Percentiles rank a stretch among this genome's conserved stretches.
phyloP scores from a whole-genome alignment of 2,113 vertebrate genomes.

The Cheilinus undulatus region DNA sequence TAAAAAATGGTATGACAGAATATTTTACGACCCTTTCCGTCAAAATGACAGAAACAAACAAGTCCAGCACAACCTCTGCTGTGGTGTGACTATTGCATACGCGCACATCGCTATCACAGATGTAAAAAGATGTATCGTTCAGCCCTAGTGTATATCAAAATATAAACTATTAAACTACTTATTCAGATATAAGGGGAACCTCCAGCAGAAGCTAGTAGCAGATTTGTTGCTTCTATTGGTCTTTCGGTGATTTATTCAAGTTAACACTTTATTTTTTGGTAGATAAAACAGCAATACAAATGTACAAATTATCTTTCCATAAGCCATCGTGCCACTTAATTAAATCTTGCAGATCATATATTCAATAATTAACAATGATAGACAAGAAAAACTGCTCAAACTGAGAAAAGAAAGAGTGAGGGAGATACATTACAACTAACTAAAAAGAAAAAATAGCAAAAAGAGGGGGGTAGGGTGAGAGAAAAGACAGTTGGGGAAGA shows the following conservation, averaged over 20 bases:
- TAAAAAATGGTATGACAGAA: too few relatives aligned
- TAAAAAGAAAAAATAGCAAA: background rate
- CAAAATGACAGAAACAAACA: too few relatives aligned
- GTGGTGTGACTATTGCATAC: too few relatives aligned
- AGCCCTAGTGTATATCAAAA: too few relatives aligned
- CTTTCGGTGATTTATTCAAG: too few relatives aligned
- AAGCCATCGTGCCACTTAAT: too few relatives aligned
- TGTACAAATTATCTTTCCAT: too few relatives aligned
- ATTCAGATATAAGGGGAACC: background rate
- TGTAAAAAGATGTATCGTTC: too few relatives aligned
- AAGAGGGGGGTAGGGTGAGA: background rate
- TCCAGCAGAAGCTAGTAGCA: background rate
- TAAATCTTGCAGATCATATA: background rate
- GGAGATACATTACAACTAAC: background rate
- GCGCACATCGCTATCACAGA: too few relatives aligned
- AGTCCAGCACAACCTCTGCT: too few relatives aligned
- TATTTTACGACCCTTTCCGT: too few relatives aligned
- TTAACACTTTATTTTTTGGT: background rate
- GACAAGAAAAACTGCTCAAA: background rate
- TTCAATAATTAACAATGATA: slow-evolving; percentile 3
- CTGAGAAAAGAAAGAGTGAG: background rate
- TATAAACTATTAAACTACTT: background rate
- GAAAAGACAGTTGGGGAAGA: slow-evolving; percentile 19
- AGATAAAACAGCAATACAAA: background rate
- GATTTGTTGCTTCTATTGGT: background rate